phyloP scores from a whole-genome alignment of 1,140 invertebrate genomes.

The Magallana ariakensis region DNA sequence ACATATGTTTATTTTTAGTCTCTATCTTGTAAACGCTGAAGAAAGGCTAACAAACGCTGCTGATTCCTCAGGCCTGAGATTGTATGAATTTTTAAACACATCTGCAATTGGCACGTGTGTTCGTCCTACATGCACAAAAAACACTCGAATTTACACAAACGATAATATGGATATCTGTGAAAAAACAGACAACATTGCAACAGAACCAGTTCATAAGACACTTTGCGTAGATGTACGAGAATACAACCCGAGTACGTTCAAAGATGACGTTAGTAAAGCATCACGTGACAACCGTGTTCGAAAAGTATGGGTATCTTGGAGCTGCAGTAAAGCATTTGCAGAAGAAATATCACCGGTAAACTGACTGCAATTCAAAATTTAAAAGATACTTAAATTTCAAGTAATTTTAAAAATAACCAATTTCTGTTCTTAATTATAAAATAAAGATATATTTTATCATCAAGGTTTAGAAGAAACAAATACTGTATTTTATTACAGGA shows the following conservation, averaged over 20 bases:
- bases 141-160: neutral
- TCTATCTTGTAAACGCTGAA: neutral
- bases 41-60: neutral
- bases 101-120: neutral
- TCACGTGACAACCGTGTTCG: neutral
- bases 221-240: neutral
- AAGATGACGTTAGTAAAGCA: neutral
- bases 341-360: neutral
- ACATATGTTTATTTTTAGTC: neutral
- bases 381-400: neutral
- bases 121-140: neutral
- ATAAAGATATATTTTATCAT: no score
- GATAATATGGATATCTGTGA: neutral
- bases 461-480: no score
- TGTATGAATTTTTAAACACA: neutral
- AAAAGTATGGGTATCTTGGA: constrained; percentile 3
- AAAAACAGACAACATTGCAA: neutral
- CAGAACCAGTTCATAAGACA: neutral
- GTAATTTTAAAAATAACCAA: neutral
- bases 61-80: neutral
- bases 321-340: neutral
- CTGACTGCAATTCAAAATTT: neutral
- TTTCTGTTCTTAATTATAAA: no score
- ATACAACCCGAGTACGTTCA: neutral
- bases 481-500: neutral